Evolutionary conservation across 2,113 vertebrate species (phyloP), one percentile per base, ranked within the genome.

Genomic region (Cynoglossus semilaevis): DNA sequence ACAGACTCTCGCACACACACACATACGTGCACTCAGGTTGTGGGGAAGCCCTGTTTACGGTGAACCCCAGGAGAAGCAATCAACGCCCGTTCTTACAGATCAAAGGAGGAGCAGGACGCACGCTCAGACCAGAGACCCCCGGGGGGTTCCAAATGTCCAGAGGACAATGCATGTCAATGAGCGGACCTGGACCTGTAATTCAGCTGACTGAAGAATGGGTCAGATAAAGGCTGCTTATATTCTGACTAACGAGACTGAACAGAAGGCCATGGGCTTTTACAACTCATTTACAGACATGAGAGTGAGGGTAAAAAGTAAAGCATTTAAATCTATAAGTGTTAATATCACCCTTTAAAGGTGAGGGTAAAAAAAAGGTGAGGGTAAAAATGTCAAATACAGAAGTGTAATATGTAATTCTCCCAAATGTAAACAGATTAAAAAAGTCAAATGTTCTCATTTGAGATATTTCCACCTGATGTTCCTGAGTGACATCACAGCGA

Each of bases 31-130:
- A 76, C 66, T 76, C 58, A 65, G 74, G 57, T 73, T 51, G 61
- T 72, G 78, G 68, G 63, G 14, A 79, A 82, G 52, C 70, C 80
- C 80, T 17, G 73, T 77, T 74, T 68, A 63, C 51, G 43, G 70
- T 45, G 37, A 58, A 68, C 62, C 54, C 58, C 52, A 42, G 44
- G 72, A 76, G 64, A 70, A 63, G 43, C 70, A 74, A 66, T 80
- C 63, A 64, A 54, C 78, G 60, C 42, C 66, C 54, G 74, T 63
- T 69, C 73, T 62, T 56, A 72, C 41, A 64, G 64, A 70, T 79
- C 72, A 53, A 60, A 74, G 44, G 47, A 58, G 53, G 50, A 70
- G 54, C n/a, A n/a, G n/a, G 73, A 65, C 22, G 7, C 52, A 59
- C 55, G 58, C 54, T 49, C 51, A 60, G 46, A 50, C 2, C 22